Evolutionary conservation across 2,888 invertebrate species (phyloP), one percentile per base, ranked within the genome.

Genomic region (Heteromyza rotundicornis): DNA sequence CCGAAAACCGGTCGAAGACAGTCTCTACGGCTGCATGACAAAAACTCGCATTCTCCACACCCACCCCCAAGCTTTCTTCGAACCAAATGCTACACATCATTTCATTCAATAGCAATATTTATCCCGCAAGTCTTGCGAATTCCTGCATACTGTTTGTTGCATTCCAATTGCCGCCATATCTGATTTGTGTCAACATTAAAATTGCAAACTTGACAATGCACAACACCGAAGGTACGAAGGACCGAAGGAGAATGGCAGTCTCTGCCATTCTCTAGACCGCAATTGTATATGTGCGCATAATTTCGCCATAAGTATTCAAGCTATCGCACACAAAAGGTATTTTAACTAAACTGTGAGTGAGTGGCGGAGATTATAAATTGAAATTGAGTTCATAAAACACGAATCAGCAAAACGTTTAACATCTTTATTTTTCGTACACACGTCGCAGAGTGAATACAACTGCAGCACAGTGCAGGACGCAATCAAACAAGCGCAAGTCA

Each of bases 371-470:
- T 79, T 75, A 76, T 75, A 76, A 77, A 77, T 77, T 77, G 78
- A 77, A 77, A 77, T 79, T 78, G 78, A 77, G 79, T 78, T 77
- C 78, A 79, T 78, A 79, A 79, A 78, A 79, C 77, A 77, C 78
- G 79, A 79, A 77, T 78, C 77, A 76, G 74, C 77, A 74, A 77
- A 77, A 77, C 75, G 75, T 76, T 77, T 77, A 77, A 77, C 77
- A 77, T 78, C 77, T 77, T 78, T 74, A 77, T 78, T 78, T 71
- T 72, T 68, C 75, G 76, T 74, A 75, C 68, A 72, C 67, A 69
- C 50, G 49, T 27, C 19, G 49, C 16, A 8, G 24, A 32, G 1
- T 52, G 17, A 1, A 50, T 22, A 22, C 50, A 19, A 22, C 51
- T 12, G n/a, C n/a, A 23, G 40, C 49, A 57, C 64, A 71, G 66